Evolutionary conservation across 2,113 vertebrate genomes (phyloP), one percentile per base, ranked within the genome.

Genomic region (Strix uralensis): DNA sequence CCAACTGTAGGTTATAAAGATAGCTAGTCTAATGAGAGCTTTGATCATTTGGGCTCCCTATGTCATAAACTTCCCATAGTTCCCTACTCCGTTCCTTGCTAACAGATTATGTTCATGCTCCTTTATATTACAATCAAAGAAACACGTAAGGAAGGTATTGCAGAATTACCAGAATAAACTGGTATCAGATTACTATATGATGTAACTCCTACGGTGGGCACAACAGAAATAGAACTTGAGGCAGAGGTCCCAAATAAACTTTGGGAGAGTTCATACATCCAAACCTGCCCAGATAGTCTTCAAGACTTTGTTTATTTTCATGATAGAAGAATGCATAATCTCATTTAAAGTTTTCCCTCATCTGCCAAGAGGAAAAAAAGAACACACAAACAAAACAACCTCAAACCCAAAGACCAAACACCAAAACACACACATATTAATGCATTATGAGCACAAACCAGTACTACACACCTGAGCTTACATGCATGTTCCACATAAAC

Each of bases 51-150:
- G 36, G 34, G 61, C 20, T 90, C 70, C 47, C 16, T 34, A 65
- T 42, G n/a, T 42, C 4, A 0, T 15, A 26, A 88, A 57, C 15
- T 55, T 59, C n/a, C 36, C 1, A 2, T 2, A 49, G 49, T 34
- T 80, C 44, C 67, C 62, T 49, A 30, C 19, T 58, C 25, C 44
- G 34, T 52, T 47, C 47, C 23, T 36, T 40, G 10, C 19, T 87
- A 44, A 52, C 49, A 61, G n/a, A 54, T 16, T 57, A 10, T 3
- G 11, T 2, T 69, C 40, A 27, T 17, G 32, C 27, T 61, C 49
- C 58, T 57, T 79, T 55, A 22, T 23, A 44, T 25, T 40, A 47
- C 30, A 78, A 23, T 8, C 20, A 36, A 81, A 66, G 47, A 85
- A 79, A 87, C 27, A 63, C 30, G 44, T 58, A 30, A 69, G 2